Base-by-base conservation (phyloP, 64 coral and sea anemone species). In the Dendrophyllia cribrosa region DNA sequence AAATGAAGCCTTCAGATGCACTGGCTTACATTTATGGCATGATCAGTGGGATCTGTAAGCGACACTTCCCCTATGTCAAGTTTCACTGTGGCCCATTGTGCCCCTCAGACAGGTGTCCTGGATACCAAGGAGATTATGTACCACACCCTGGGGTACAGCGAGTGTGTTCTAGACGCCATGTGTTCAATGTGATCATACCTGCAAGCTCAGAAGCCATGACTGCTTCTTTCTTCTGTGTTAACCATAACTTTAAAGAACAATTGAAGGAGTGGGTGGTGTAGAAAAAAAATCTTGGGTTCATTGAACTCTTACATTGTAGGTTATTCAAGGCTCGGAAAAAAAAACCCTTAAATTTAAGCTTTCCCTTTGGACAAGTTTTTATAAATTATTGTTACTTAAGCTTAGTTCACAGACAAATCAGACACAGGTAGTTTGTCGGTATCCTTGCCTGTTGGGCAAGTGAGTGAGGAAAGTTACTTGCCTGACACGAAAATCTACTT, bases 61-160 rank as follows among this genome's bases (percentile, higher is more conserved):
- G 79, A 8, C 78, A 89, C 50, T 95, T 95, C 60, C 79, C 73
- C 58, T 85, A 77, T 89, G 48, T 85, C 22, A 78, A 45, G 17
- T 95, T 95, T 55, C 80, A 95, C 43, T 95, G 93, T 90, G 93
- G 93, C 7, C 93, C 93, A 60, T 78, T 62, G 13, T 95, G 93
- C 51, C 87, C 77, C 16, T 95, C 79, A 0, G 44, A 26, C 0
- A 64, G 66, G 46, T 95, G 93, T 46, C 93, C 87, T 70, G 93
- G 93, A 22, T 65, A 89, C 43, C 70, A 88, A 73, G 73, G 66
- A n/a, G 87, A 79, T n/a, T 17, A 20, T 10, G 46, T 83, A 59
- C 25, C 92, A 55, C 59, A 55, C 19, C 66, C 66, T 60, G 65
- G 70, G 52, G 79, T 80, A n/a, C 78, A 86, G 34, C 16, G 15